Conservation (phyloP, 1,140 invertebrate genomes). For the Aporrectodea caliginosa region DNA sequence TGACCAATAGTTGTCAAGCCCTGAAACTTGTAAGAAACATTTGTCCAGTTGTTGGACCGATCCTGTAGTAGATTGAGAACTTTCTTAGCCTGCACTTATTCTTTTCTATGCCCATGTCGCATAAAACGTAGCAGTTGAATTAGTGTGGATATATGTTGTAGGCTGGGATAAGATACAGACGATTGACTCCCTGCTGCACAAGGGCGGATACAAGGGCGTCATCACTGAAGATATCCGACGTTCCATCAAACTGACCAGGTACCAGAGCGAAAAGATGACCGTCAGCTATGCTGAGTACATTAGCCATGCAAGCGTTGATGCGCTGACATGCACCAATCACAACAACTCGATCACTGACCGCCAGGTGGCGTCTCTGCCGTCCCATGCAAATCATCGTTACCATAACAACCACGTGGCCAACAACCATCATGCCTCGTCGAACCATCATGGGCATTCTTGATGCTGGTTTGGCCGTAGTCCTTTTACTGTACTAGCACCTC, state of each 20-base stretch:
- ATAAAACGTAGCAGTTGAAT: no score
- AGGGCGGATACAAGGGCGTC: constrained; percentile 89
- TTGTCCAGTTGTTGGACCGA: no score
- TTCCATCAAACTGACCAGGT: constrained; percentile 83
- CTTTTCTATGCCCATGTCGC: no score
- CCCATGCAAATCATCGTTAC: background rate
- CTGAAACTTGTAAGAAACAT: no score
- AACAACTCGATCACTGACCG: background rate
- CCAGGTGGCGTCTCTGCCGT: background rate
- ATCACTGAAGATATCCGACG: constrained; percentile 82
- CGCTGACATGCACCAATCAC: background rate
- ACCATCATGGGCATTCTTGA: background rate
- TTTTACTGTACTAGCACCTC: no score
- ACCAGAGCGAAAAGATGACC: constrained; percentile 76
- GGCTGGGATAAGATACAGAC: constrained; percentile 71
- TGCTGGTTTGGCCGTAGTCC: background rate
- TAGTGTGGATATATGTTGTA: constrained; percentile 33
- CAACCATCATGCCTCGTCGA: background rate
- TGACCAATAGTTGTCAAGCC: no score
- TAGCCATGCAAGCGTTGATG: background rate
- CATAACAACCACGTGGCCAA: background rate
- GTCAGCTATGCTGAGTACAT: constrained; percentile 76
- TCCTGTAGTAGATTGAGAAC: no score
- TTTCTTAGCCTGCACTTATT: no score
- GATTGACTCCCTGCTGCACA: constrained; percentile 92